Conservation (phyloP, 2,888 invertebrate genomes). For the Drosophila atripex region DNA sequence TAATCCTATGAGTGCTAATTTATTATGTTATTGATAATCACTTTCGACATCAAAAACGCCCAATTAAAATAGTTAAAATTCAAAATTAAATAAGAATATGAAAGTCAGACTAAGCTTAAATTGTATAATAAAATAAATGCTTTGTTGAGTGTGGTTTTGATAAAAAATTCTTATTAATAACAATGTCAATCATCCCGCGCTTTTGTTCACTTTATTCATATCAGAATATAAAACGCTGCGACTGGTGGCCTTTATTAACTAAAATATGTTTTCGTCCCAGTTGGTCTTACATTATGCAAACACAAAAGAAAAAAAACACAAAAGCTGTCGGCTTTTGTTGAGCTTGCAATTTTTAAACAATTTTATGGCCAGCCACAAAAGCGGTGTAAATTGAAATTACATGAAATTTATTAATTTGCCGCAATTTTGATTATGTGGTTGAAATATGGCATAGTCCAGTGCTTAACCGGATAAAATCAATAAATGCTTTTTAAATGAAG, state of each 20-base stretch:
- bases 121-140: neutral
- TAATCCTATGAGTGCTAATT: neutral
- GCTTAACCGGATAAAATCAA: slow-evolving; percentile 12
- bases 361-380: slow-evolving; percentile 28
- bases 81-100: neutral
- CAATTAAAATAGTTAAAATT: neutral
- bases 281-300: slow-evolving; percentile 17
- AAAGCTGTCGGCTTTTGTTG: slow-evolving; percentile 22
- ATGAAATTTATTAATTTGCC: slow-evolving; percentile 55
- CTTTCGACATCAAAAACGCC: neutral
- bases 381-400: slow-evolving; percentile 36
- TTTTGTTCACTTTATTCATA: slow-evolving; percentile 10
- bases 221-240: slow-evolving; percentile 14
- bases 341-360: slow-evolving; percentile 18
- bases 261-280: slow-evolving; percentile 15
- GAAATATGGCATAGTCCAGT: slow-evolving; percentile 28
- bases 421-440: slow-evolving; percentile 59
- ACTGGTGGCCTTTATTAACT: slow-evolving; percentile 27
- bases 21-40: neutral
- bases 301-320: slow-evolving; percentile 16
- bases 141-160: neutral
- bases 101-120: neutral
- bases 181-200: slow-evolving; percentile 15
- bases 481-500: slow-evolving; percentile 7
- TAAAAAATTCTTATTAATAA: slow-evolving; percentile 3